phyloP scores from a whole-genome alignment of 2,888 invertebrate species.

The Fabriciana adippe region DNA sequence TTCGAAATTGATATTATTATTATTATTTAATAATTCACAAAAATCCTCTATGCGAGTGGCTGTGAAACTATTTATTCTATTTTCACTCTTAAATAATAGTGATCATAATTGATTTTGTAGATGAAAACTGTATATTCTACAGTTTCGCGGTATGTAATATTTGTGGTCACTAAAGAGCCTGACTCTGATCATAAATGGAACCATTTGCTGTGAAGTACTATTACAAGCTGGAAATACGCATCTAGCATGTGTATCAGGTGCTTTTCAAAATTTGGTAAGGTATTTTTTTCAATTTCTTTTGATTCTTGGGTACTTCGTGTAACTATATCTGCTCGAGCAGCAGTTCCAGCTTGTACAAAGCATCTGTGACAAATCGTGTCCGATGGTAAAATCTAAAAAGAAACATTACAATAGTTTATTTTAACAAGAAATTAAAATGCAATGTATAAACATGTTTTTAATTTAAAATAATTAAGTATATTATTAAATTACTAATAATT shows the following conservation, averaged over 20 bases:
- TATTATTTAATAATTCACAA: slow-evolving; percentile 32
- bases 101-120: slow-evolving; percentile 29
- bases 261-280: slow-evolving; percentile 1
- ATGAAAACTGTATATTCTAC: slow-evolving; percentile 33
- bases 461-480: too few species aligned
- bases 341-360: slow-evolving; percentile 5
- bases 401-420: background rate
- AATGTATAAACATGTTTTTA: too few species aligned
- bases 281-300: slow-evolving; percentile 7
- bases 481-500: too few species aligned
- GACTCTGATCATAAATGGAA: slow-evolving; percentile 21
- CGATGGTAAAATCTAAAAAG: background rate
- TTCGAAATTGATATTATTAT: slow-evolving; percentile 28
- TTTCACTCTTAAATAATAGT: slow-evolving; percentile 13
- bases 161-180: slow-evolving; percentile 29
- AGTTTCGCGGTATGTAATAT: slow-evolving; percentile 31
- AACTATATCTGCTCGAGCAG: background rate
- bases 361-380: slow-evolving; percentile 12
- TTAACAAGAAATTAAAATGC: too few species aligned
- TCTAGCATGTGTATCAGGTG: slow-evolving; percentile 15
- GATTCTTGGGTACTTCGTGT: background rate
- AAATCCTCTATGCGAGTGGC: slow-evolving; percentile 36
- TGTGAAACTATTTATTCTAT: slow-evolving; percentile 23
- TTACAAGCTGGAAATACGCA: slow-evolving; percentile 18
- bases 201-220: slow-evolving; percentile 15